These are phyloP conservation scores for Stenolophus ochropezus DNA, from an alignment of 2,888 invertebrate genomes.

Conservation along the genomic window DNA sequence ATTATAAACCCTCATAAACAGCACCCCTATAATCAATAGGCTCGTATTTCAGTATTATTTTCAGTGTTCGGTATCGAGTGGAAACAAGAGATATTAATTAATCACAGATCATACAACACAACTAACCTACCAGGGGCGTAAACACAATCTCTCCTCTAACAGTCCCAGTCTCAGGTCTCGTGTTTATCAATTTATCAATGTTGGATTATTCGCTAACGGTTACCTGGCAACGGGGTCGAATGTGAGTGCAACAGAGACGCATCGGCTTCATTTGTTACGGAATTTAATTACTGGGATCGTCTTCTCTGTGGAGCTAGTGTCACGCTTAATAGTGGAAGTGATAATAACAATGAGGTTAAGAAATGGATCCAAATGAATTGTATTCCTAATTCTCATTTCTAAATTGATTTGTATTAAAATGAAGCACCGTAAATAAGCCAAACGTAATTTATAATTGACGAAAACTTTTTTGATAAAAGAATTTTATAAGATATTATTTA, in stretches of 20 bases:
- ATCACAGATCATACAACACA: slow-evolving; percentile 40
- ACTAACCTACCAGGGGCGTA: not conserved
- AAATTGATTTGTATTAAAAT: too few species aligned
- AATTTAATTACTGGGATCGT: slow-evolving; percentile 51
- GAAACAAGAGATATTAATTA: slow-evolving; percentile 46
- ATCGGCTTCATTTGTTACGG: slow-evolving; percentile 46
- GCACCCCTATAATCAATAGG: not conserved
- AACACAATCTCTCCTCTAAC: not conserved
- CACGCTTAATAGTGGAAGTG: not conserved
- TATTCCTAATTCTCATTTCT: too few species aligned
- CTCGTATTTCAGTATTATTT: slow-evolving; percentile 23
- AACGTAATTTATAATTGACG: too few species aligned
- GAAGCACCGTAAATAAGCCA: too few species aligned
- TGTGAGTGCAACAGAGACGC: slow-evolving; percentile 17
- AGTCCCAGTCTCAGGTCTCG: slow-evolving; percentile 7
- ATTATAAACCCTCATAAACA: not conserved
- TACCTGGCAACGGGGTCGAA: slow-evolving; percentile 37
- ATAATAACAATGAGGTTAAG: too few species aligned
- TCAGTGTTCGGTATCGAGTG: not conserved
- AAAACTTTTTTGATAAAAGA: too few species aligned
- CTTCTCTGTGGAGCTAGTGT: not conserved
- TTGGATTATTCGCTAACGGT: slow-evolving; percentile 39
- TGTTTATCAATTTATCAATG: slow-evolving; percentile 54
- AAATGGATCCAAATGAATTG: too few species aligned
- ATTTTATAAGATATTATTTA: too few species aligned